Conservation (phyloP, 2,888 invertebrate species). For the Platerodrilus igneus region DNA sequence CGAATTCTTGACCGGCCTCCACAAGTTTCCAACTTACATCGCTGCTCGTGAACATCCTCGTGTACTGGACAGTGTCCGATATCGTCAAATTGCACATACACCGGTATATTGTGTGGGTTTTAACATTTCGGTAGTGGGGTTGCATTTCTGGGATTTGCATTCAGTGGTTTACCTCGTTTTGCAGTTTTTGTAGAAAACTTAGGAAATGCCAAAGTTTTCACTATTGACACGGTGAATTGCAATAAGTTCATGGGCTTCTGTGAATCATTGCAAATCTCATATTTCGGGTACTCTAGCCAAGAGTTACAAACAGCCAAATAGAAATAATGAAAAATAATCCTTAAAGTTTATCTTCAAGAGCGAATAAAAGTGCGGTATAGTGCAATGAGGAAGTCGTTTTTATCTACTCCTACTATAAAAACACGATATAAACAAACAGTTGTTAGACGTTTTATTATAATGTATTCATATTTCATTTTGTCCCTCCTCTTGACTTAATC, state of each 20-base stretch:
- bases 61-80: conserved; percentile 10
- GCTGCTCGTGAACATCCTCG: conserved; percentile 10
- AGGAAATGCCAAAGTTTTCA: not conserved
- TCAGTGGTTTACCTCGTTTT: not conserved
- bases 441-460: conserved; percentile 11
- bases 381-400: too few relatives aligned
- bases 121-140: not conserved
- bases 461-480: conserved; percentile 4
- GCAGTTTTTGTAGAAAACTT: not conserved
- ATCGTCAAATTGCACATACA: conserved; percentile 5
- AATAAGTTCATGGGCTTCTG: conserved; percentile 1
- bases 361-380: too few relatives aligned
- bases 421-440: conserved; percentile 9
- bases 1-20: conserved; percentile 10
- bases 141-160: not conserved
- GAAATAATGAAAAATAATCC: conserved; percentile 9
- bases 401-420: conserved; percentile 11
- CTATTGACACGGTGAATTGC: conserved; percentile 1
- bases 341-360: conserved; percentile 9
- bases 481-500: conserved; percentile 6
- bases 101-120: conserved; percentile 5
- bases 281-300: conserved; percentile 4
- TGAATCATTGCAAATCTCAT: too few relatives aligned
- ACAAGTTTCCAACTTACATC: conserved; percentile 12
- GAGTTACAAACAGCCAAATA: conserved; percentile 8